phyloP scores from a whole-genome alignment of 2,888 invertebrate genomes.

The Pandemis corylana region DNA sequence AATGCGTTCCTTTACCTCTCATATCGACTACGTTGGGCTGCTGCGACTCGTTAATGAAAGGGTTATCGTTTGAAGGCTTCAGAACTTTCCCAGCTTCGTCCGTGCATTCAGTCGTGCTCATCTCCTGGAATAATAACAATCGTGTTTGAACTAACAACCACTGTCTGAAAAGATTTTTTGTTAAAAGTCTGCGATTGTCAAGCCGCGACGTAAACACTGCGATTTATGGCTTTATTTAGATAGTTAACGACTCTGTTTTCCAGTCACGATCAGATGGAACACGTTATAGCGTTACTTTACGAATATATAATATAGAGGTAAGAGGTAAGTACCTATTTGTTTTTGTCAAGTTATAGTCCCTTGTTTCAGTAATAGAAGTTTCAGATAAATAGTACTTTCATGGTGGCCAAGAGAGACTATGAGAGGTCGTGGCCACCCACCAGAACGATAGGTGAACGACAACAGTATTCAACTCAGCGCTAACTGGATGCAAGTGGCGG shows the following conservation, averaged over 20 bases:
- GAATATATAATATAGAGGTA: neutral
- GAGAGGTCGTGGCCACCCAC: too few relatives aligned
- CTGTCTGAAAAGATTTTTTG: neutral
- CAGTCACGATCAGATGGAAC: neutral
- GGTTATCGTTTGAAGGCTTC: slow-evolving; percentile 94
- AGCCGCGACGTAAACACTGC: neutral
- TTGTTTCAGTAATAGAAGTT: too few relatives aligned
- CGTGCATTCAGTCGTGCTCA: slow-evolving; percentile 89
- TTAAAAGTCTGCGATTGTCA: neutral
- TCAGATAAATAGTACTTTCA: too few relatives aligned
- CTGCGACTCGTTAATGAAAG: slow-evolving; percentile 94
- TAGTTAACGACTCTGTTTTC: neutral
- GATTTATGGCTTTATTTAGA: neutral
- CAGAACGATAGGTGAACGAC: too few relatives aligned
- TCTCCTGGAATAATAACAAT: slow-evolving; percentile 85
- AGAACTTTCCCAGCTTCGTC: slow-evolving; percentile 91
- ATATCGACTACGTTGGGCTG: slow-evolving; percentile 96
- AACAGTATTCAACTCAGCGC: too few relatives aligned
- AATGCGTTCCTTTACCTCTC: slow-evolving; percentile 88
- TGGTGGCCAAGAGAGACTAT: too few relatives aligned
- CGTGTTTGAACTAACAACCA: neutral
- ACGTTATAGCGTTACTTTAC: neutral
- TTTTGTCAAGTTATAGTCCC: neutral
- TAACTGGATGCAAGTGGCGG: too few relatives aligned
- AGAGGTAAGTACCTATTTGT: neutral